These are phyloP conservation scores for Pammene fasciana DNA, from an alignment of 2,888 invertebrate genomes.

Conservation along the genomic window DNA sequence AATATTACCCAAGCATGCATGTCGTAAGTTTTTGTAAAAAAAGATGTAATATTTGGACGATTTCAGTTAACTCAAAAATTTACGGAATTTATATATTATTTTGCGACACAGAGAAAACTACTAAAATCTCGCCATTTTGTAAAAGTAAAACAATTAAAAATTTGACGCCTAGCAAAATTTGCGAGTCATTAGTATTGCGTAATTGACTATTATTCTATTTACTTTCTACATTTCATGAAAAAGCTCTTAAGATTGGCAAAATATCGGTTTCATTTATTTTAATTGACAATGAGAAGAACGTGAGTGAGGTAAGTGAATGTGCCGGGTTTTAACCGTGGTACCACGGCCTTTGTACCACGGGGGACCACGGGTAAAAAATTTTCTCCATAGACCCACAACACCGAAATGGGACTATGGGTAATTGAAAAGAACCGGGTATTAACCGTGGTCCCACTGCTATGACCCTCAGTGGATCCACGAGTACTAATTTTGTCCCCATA, in stretches of 20 bases:
- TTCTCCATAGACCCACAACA: no score
- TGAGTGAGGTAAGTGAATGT: constrained; percentile 20
- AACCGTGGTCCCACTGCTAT: no score
- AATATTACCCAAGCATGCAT: background rate
- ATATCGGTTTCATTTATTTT: constrained; percentile 34
- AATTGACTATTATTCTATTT: constrained; percentile 20
- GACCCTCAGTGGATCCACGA: no score
- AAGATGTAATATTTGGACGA: background rate
- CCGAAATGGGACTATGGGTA: no score
- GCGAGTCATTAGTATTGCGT: constrained; percentile 14
- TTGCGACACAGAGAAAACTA: background rate
- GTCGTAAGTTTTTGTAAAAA: background rate
- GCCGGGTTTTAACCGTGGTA: no score
- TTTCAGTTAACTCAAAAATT: no score
- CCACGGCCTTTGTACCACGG: no score
- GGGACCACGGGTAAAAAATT: no score
- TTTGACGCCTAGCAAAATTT: background rate
- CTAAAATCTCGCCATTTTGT: background rate
- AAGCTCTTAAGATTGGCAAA: constrained; percentile 26
- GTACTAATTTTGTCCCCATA: no score
- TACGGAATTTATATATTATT: no score
- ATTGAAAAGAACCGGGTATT: no score
- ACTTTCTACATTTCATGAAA: constrained; percentile 33
- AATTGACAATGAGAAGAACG: constrained; percentile 30
- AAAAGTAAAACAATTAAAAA: constrained; percentile 10